Evolutionary conservation across 1,140 invertebrate genomes (phyloP).

Genomic region (Euborellia annulipes): DNA sequence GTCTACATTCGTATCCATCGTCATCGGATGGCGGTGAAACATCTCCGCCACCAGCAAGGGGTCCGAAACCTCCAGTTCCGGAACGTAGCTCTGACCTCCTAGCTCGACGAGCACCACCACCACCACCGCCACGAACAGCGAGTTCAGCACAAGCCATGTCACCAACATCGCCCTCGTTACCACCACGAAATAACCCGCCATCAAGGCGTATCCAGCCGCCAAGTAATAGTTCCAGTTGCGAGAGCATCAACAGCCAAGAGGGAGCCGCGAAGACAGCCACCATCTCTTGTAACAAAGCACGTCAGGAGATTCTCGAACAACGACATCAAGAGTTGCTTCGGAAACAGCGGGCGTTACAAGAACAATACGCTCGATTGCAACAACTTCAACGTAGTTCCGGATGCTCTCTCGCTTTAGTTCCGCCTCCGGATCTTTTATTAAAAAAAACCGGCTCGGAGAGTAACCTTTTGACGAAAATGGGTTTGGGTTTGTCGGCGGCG

Average conservation of each 20-base stretch:
- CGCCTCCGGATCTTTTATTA: conserved; percentile 42
- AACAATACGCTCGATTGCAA: conserved; percentile 73
- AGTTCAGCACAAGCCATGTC: conserved; percentile 68
- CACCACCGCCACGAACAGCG: conserved; percentile 67
- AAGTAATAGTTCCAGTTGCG: conserved; percentile 49
- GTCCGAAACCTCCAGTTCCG: conserved; percentile 54
- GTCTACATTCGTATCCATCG: conserved; percentile 57
- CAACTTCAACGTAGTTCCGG: conserved; percentile 63
- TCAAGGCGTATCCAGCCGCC: conserved; percentile 24
- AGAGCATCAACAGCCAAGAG: conserved; percentile 62
- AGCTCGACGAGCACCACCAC: conserved; percentile 60
- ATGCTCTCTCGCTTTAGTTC: conserved; percentile 37
- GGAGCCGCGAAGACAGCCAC: conserved; percentile 27
- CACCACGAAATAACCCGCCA: conserved; percentile 24
- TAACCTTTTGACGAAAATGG: conserved; percentile 72
- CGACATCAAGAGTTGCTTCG: conserved; percentile 70
- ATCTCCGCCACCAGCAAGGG: conserved; percentile 36
- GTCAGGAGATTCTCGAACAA: conserved; percentile 63
- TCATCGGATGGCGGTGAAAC: conserved; percentile 46
- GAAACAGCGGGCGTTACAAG: conserved; percentile 72
- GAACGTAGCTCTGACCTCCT: conserved; percentile 53
- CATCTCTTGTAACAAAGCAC: conserved; percentile 27
- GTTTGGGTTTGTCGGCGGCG: conserved; percentile 40
- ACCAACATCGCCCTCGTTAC: conserved; percentile 46
- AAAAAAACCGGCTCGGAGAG: conserved; percentile 84